phyloP scores from a whole-genome alignment of 2,113 vertebrate species.

The Oreochromis tanganicae region DNA sequence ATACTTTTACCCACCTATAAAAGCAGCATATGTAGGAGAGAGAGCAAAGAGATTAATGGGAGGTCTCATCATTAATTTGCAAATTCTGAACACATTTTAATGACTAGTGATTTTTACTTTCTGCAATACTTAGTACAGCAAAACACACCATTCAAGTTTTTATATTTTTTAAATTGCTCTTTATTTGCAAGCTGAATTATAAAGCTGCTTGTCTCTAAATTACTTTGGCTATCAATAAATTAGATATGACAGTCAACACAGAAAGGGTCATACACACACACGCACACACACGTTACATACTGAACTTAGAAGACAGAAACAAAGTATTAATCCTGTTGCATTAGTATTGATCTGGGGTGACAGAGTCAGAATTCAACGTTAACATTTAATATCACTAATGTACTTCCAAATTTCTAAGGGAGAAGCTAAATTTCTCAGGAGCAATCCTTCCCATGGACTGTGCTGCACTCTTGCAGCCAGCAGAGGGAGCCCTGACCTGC shows the following conservation, averaged over 20 bases:
- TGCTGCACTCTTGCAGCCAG: conserved; percentile 11
- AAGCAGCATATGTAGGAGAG: neutral
- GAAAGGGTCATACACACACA: neutral
- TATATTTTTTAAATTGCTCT: neutral
- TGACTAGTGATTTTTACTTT: neutral
- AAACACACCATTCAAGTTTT: neutral
- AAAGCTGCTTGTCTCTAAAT: neutral
- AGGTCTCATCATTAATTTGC: neutral
- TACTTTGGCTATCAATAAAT: neutral
- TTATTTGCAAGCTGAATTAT: neutral
- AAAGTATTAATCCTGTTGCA: neutral
- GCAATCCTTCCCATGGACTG: neutral
- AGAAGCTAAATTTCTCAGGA: neutral
- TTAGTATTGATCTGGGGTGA: neutral
- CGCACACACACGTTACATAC: neutral
- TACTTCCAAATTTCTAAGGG: neutral
- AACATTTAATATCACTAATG: neutral
- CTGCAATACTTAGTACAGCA: neutral
- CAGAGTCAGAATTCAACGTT: neutral
- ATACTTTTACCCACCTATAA: neutral
- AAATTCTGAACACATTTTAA: neutral
- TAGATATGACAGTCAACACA: neutral
- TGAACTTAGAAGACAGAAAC: neutral
- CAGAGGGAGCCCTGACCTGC: conserved; percentile 45
- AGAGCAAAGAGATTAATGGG: neutral